phyloP scores from a whole-genome alignment of 1,140 invertebrate genomes.

The Heliconius eleuchia region DNA sequence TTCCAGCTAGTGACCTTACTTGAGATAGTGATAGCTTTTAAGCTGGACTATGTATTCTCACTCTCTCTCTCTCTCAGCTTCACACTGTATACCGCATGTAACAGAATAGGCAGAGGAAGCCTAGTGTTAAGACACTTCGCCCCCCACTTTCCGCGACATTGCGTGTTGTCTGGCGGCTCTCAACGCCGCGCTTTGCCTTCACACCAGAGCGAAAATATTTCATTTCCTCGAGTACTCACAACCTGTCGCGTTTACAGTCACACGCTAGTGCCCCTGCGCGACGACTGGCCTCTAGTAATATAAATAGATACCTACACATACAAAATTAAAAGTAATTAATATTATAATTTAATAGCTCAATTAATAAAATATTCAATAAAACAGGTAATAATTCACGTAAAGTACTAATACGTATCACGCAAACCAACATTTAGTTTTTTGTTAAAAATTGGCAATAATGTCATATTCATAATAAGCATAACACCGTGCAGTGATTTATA shows the following conservation, averaged over 20 bases:
- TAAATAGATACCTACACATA: too few relatives aligned
- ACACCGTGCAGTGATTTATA: too few relatives aligned
- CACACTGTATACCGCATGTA: background rate
- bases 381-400: background rate
- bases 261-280: background rate
- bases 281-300: too few relatives aligned
- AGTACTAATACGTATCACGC: background rate
- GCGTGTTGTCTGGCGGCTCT: background rate
- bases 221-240: background rate
- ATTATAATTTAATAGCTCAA: background rate
- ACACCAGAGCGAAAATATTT: background rate
- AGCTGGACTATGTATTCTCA: too few relatives aligned
- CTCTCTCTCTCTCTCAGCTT: background rate
- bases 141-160: too few relatives aligned
- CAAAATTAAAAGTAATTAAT: too few relatives aligned
- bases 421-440: too few relatives aligned
- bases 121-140: background rate
- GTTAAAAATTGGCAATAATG: background rate
- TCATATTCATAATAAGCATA: too few relatives aligned
- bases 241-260: too few relatives aligned
- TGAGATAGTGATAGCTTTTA: too few relatives aligned
- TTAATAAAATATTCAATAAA: background rate
- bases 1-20: too few relatives aligned
- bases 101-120: background rate
- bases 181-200: background rate